Evolutionary conservation across 2,888 invertebrate genomes (phyloP).

Genomic region (Byasa hedistus): DNA sequence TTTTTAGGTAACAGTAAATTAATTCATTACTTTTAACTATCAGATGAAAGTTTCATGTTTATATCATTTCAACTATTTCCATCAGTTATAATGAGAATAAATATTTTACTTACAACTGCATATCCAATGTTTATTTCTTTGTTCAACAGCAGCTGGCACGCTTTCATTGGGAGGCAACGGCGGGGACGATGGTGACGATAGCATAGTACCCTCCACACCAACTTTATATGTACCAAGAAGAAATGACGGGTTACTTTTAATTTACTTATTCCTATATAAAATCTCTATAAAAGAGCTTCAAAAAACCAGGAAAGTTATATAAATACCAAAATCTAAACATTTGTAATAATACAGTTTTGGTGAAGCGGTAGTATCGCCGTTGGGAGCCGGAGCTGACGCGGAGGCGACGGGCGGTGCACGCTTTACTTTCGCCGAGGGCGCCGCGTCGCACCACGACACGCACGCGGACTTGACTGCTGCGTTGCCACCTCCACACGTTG

Average conservation of each 20-base stretch:
- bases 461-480: constrained; percentile 84
- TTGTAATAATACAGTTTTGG: constrained; percentile 80
- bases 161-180: constrained; percentile 65
- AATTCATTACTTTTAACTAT: too few relatives aligned
- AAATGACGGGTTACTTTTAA: constrained; percentile 82
- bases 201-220: constrained; percentile 94
- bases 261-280: neutral
- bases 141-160: constrained; percentile 57
- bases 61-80: too few relatives aligned
- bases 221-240: constrained; percentile 90
- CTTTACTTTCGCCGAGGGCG: constrained; percentile 82
- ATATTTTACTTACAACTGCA: neutral
- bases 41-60: too few relatives aligned
- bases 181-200: constrained; percentile 76
- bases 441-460: constrained; percentile 87
- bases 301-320: neutral
- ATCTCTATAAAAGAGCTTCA: too few relatives aligned
- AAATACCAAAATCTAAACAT: neutral
- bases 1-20: too few relatives aligned
- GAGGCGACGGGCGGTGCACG: constrained; percentile 77
- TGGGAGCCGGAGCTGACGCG: constrained; percentile 80
- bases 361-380: constrained; percentile 95
- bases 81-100: neutral
- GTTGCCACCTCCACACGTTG: constrained; percentile 52
- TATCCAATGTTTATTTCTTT: neutral